A percentile compares a stretch with the other conserved stretches of the same genome.
Conservation (phyloP, 1,140 invertebrate species). For the Heliconius himera region DNA sequence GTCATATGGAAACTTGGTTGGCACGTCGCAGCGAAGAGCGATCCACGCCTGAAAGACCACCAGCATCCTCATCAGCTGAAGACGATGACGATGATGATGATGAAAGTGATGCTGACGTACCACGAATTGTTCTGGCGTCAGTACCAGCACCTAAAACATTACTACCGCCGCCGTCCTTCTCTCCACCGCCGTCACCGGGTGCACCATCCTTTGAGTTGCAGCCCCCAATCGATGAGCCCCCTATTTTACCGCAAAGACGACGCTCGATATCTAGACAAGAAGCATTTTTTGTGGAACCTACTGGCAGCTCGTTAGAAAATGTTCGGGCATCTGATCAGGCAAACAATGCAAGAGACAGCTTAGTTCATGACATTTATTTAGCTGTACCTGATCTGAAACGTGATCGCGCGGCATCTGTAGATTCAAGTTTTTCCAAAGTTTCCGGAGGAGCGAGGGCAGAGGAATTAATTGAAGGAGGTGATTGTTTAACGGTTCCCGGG, state of each 20-base stretch:
- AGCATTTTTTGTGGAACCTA: conserved; percentile 88
- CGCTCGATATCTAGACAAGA: conserved; percentile 89
- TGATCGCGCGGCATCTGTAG: conserved; percentile 91
- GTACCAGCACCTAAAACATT: conserved; percentile 80
- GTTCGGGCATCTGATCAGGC: conserved; percentile 83
- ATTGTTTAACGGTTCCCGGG: conserved; percentile 86
- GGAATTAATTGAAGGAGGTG: conserved; percentile 83
- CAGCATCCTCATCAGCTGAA: conserved; percentile 79
- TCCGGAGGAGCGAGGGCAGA: conserved; percentile 85
- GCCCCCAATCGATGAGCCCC: conserved; percentile 76
- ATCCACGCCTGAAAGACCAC: conserved; percentile 72
- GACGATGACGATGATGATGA: conserved; percentile 82
- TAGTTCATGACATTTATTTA: conserved; percentile 88
- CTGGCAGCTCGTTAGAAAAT: conserved; percentile 85
- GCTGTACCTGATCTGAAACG: conserved; percentile 91
- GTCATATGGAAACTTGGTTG: conserved; percentile 84
- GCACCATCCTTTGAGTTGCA: conserved; percentile 81
- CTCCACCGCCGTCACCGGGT: conserved; percentile 81
- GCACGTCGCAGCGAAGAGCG: conserved; percentile 80
- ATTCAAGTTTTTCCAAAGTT: conserved; percentile 90
- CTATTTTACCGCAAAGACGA: conserved; percentile 76
- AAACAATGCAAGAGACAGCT: conserved; percentile 78
- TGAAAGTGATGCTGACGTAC: conserved; percentile 78
- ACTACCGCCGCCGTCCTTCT: conserved; percentile 70
- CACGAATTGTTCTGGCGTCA: conserved; percentile 86